Conservation (phyloP, 2,888 invertebrate genomes). For the Andrena camellia region DNA sequence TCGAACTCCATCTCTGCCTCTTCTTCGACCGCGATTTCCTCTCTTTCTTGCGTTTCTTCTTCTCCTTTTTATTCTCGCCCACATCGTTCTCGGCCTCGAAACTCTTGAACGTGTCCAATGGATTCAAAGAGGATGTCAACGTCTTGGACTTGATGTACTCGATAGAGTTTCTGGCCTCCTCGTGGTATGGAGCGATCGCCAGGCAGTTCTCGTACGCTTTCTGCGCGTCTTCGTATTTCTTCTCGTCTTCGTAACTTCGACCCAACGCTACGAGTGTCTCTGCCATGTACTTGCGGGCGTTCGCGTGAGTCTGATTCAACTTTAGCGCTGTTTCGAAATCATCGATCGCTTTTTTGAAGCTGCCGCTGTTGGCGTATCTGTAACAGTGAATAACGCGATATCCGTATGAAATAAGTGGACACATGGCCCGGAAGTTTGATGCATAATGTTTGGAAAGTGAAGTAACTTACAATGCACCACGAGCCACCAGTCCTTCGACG, state of each 20-base stretch:
- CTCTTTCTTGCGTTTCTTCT: slow-evolving; percentile 85
- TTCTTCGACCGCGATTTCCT: slow-evolving; percentile 84
- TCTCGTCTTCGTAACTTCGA: slow-evolving; percentile 94
- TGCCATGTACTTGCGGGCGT: slow-evolving; percentile 97
- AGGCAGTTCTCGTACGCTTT: slow-evolving; percentile 94
- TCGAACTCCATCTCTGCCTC: slow-evolving; percentile 85
- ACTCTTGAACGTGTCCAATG: slow-evolving; percentile 80
- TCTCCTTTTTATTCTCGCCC: slow-evolving; percentile 83
- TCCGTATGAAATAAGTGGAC: background rate
- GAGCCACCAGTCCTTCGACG: slow-evolving; percentile 96
- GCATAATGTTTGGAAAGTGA: background rate
- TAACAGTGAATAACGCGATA: background rate
- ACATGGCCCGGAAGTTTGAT: background rate
- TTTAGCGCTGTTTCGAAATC: slow-evolving; percentile 97
- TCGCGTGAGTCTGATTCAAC: slow-evolving; percentile 95
- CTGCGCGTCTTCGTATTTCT: slow-evolving; percentile 93
- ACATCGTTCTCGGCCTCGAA: slow-evolving; percentile 82
- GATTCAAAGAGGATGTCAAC: slow-evolving; percentile 76
- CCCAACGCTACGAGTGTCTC: slow-evolving; percentile 96
- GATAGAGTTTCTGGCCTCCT: slow-evolving; percentile 94
- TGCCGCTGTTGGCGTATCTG: slow-evolving; percentile 95
- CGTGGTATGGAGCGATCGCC: slow-evolving; percentile 93
- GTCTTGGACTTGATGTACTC: slow-evolving; percentile 92
- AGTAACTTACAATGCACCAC: slow-evolving; percentile 91
- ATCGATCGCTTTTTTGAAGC: slow-evolving; percentile 96